Evolutionary conservation across 2,113 vertebrate genomes (phyloP).

Genomic region (Pomatorhinus ruficollis): DNA sequence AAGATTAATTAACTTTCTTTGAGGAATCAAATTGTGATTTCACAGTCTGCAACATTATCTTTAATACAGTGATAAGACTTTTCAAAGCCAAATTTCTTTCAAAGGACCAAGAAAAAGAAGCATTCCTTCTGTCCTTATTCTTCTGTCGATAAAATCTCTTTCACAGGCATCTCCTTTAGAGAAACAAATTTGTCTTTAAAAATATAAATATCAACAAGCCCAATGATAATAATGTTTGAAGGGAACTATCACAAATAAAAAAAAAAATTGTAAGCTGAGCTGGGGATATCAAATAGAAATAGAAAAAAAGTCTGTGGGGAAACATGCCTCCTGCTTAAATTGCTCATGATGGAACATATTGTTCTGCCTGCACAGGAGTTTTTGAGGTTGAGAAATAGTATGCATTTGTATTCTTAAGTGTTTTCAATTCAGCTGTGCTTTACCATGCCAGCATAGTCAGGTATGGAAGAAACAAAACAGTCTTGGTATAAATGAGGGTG

Average conservation of each 20-base stretch:
- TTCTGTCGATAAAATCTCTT: not conserved
- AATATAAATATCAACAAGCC: not conserved
- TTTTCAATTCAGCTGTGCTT: not conserved
- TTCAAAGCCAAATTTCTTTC: not conserved
- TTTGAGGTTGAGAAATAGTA: not conserved
- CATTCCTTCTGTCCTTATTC: not conserved
- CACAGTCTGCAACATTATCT: not conserved
- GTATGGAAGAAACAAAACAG: not conserved
- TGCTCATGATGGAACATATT: accelerated
- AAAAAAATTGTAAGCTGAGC: not conserved
- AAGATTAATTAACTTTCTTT: slow-evolving; percentile 17
- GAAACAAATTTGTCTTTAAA: not conserved
- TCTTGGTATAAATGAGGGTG: not conserved
- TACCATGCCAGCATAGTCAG: not conserved
- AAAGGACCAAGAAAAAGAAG: not conserved
- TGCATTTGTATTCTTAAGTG: not conserved
- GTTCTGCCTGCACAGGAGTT: not conserved
- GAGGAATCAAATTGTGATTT: not conserved
- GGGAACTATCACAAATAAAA: not conserved
- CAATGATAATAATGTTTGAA: not conserved
- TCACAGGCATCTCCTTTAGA: not conserved
- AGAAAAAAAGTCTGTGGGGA: not conserved
- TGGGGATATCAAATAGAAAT: not conserved
- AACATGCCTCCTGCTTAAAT: not conserved
- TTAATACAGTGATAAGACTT: not conserved